Base-by-base conservation (phyloP, 1,140 invertebrate species). In the Trichogramma pretiosum region DNA sequence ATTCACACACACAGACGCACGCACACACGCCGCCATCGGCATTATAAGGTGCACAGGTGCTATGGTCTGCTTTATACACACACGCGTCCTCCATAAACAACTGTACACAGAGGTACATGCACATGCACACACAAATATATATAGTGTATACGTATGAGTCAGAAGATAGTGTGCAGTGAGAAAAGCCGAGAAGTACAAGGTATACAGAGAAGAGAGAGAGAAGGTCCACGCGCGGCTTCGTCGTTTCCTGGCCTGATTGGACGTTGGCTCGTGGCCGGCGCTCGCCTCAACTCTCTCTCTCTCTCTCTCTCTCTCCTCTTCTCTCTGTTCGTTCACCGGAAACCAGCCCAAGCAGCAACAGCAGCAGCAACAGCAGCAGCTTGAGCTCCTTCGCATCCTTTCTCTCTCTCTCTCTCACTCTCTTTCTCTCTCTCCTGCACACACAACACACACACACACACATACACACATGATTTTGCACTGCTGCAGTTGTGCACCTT, bases 251-350 rank as follows among this genome's bases (percentile, higher is more conserved):
- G 55, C 60, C 64, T 70, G 69, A 70, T 72, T 70, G 69, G 69
- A 70, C 61, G 63, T 53, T 62, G 69, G 68, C 69, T 70, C 68
- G 68, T 71, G 68, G 67, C 68, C 60, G 68, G 67, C 68, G 68
- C 61, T 70, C 68, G 68, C 68, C 68, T 59, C 64, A 67, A 18
- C 46, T 5, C 19, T 11, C n/a, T 19, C 43, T 44, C 40, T 26
- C 40, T 36, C 30, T 19, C 30, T 22, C 43, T 48, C 22, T 49
- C 14, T n/a, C 37, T 40, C 34, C 41, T 28, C 44, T 53, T 46
- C 46, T 22, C 46, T 33, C 26, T 16, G 44, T 32, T 45, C 16
- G n/a, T 30, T 30, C 26, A 30, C 26, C 26, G 26, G 26, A 30
- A 30, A 30, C n/a, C 26, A 52, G 48, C 46, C 35, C 32, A 47